These are phyloP conservation scores for Luperina nickerlii DNA, from an alignment of 2,888 invertebrate species.

Conservation along the genomic window DNA sequence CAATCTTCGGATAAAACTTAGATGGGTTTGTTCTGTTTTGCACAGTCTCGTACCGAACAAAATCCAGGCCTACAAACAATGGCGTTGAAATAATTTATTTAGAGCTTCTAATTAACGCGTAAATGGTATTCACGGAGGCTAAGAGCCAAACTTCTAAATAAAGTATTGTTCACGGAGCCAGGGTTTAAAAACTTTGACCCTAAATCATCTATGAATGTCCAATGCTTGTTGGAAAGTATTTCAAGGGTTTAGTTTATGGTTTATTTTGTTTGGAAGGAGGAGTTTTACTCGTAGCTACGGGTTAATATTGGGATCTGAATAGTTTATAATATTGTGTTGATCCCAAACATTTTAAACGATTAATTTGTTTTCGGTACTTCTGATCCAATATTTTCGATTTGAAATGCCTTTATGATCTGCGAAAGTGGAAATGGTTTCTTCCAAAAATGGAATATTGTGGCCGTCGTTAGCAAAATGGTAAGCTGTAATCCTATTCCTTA, in stretches of 20 bases:
- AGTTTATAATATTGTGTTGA: neutral
- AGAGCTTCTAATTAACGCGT: conserved; percentile 50
- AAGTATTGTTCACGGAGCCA: conserved; percentile 57
- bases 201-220: conserved; percentile 57
- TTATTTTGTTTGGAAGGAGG: conserved; percentile 14
- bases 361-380: neutral
- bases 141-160: conserved; percentile 59
- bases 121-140: conserved; percentile 46
- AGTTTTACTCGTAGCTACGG: conserved; percentile 1
- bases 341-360: neutral
- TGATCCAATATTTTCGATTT: neutral
- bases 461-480: neutral
- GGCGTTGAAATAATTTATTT: conserved; percentile 44
- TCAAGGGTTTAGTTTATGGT: conserved; percentile 20
- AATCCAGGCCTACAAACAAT: conserved; percentile 33
- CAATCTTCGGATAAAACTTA: neutral
- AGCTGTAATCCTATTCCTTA: no score
- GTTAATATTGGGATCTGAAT: neutral
- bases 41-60: neutral
- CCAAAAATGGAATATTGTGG: neutral
- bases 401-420: neutral
- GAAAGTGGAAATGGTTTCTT: neutral
- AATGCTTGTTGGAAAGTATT: conserved; percentile 58
- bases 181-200: conserved; percentile 49
- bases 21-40: neutral